A percentile compares a stretch with the other conserved stretches of the same genome.
Evolutionary conservation across 2,888 invertebrate species (phyloP).

Genomic region (Xylota sylvarum): DNA sequence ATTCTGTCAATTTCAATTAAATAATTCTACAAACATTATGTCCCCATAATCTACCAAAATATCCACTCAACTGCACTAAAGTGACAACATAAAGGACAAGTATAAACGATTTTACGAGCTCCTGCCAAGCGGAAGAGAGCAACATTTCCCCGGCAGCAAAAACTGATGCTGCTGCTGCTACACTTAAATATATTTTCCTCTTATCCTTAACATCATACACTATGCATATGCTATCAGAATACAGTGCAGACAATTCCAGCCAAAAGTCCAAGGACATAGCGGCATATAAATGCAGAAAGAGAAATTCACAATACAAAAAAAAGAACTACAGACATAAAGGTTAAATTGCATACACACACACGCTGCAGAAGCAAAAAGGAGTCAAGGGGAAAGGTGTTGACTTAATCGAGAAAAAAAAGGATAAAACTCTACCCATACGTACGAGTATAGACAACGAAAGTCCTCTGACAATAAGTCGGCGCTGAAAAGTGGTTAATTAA

Average conservation of each 20-base stretch:
- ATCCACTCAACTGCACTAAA: constrained; percentile 61
- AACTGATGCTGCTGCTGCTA: constrained; percentile 39
- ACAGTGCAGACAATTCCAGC: constrained; percentile 58
- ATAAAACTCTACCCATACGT: constrained; percentile 1
- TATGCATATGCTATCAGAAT: constrained; percentile 30
- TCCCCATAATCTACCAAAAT: constrained; percentile 46
- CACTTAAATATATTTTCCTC: constrained; percentile 47
- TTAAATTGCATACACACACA: constrained; percentile 43
- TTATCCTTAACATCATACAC: constrained; percentile 53
- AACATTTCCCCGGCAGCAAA: constrained; percentile 27
- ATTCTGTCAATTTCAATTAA: constrained; percentile 42
- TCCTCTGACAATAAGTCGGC: constrained; percentile 49
- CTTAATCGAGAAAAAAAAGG: constrained; percentile 38
- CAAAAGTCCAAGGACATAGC: constrained; percentile 71
- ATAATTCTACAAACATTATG: constrained; percentile 21
- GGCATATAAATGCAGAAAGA: constrained; percentile 9
- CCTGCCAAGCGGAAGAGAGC: constrained; percentile 25
- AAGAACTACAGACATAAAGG: constrained; percentile 53
- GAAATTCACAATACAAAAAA: constrained; percentile 30
- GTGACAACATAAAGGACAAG: constrained; percentile 58
- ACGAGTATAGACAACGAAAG: constrained; percentile 56
- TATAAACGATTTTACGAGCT: constrained; percentile 17
- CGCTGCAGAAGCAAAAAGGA: constrained; percentile 9
- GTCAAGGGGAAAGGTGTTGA: constrained; percentile 57
- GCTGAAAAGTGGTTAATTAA: constrained; percentile 69